phyloP scores from a whole-genome alignment of 64 coral and sea anemone species.

The Anthopleura sola region DNA sequence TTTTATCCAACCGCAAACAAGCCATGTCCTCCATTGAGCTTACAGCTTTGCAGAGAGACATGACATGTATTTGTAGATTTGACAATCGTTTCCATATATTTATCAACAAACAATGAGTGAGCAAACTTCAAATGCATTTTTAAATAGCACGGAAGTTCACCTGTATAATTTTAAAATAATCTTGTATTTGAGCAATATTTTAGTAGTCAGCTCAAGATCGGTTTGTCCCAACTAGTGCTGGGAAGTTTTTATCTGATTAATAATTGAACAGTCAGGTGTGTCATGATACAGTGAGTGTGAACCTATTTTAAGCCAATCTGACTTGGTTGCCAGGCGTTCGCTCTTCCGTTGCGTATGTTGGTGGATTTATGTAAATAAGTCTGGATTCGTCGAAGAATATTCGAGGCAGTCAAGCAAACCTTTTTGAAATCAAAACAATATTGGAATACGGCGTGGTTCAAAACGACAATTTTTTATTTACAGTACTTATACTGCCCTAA shows the following conservation, averaged over 20 bases:
- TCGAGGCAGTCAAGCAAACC: conserved; percentile 6
- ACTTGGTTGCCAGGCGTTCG: conserved; percentile 26
- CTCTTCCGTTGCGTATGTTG: conserved; percentile 27
- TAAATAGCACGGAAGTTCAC: not conserved
- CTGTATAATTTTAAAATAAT: not conserved
- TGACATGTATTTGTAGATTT: not conserved
- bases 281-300: not conserved
- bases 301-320: not conserved
- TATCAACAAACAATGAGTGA: not conserved
- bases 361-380: conserved; percentile 6
- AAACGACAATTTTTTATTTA: not conserved
- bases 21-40: not conserved
- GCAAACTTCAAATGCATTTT: conserved; percentile 1
- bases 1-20: not conserved
- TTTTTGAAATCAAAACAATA: conserved; percentile 27
- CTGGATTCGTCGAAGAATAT: not conserved
- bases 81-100: not conserved
- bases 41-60: not conserved
- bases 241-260: conserved; percentile 12
- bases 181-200: not conserved
- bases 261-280: conserved; percentile 22
- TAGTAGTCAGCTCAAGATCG: not conserved
- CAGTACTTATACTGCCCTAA: not conserved
- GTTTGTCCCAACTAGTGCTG: not conserved
- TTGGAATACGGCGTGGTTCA: conserved; percentile 8